Conservation (phyloP, 2,888 invertebrate species). For the Vanessa cardui region DNA sequence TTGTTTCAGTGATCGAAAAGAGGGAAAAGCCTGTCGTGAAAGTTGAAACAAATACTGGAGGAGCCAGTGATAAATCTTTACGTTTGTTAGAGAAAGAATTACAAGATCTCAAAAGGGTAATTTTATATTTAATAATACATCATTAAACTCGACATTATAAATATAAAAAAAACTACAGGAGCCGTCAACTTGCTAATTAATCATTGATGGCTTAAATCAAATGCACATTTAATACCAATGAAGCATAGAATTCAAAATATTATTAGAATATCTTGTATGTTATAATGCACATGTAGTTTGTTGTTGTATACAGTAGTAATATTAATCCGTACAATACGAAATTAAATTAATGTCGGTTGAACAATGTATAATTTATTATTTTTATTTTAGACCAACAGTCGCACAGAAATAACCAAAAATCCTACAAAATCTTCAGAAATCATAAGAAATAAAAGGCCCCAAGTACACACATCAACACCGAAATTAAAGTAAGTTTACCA, state of each 20-base stretch:
- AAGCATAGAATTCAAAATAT: too few relatives aligned
- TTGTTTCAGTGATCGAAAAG: conserved; percentile 48
- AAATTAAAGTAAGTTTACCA: conserved; percentile 57
- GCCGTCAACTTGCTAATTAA: neutral
- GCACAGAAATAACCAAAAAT: conserved; percentile 55
- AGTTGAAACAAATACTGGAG: conserved; percentile 54
- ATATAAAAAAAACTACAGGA: neutral
- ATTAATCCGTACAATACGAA: too few relatives aligned
- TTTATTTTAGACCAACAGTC: conserved; percentile 63
- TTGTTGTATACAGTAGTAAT: too few relatives aligned
- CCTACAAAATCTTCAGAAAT: conserved; percentile 54
- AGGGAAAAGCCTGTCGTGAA: conserved; percentile 54
- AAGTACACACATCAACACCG: conserved; percentile 69
- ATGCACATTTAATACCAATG: neutral
- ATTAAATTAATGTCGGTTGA: too few relatives aligned
- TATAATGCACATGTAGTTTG: too few relatives aligned
- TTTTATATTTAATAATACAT: neutral
- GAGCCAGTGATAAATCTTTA: conserved; percentile 71
- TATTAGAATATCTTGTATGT: too few relatives aligned
- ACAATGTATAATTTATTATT: neutral
- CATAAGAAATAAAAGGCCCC: conserved; percentile 56
- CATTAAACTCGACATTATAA: neutral
- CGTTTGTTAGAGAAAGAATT: conserved; percentile 83
- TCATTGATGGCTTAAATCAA: too few relatives aligned
- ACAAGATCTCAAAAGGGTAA: conserved; percentile 82